Percentiles rank a stretch among this genome's conserved stretches.
Evolutionary conservation across 2,797 vertebrate species (phyloP).

Genomic region (Chiroxiphia lanceolata): DNA sequence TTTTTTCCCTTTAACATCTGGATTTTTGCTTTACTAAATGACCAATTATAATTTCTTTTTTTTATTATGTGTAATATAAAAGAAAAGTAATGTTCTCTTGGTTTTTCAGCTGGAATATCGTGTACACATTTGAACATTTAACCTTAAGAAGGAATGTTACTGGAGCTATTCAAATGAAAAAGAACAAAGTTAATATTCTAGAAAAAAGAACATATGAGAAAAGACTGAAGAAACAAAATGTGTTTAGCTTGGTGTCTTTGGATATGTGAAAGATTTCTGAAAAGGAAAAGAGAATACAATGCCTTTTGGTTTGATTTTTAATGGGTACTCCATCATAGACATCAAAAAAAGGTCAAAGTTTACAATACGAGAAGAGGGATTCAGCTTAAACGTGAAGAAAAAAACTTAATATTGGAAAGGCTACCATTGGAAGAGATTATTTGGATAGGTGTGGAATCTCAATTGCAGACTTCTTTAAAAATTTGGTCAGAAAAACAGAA

Average conservation of each 20-base stretch:
- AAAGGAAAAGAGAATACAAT: neutral
- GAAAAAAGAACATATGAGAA: neutral
- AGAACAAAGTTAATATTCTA: neutral
- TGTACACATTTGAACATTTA: neutral
- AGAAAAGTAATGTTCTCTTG: neutral
- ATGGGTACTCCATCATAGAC: fast-evolving
- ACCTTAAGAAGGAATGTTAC: neutral
- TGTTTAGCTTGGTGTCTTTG: neutral
- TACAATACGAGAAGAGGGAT: neutral
- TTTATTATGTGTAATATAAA: neutral
- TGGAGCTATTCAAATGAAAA: neutral
- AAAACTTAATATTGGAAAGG: neutral
- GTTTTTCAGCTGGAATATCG: neutral
- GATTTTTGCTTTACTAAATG: neutral
- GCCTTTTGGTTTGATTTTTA: neutral
- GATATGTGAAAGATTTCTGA: neutral
- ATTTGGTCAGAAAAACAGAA: neutral
- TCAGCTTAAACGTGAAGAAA: neutral
- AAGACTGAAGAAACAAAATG: neutral
- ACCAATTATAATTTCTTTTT: neutral
- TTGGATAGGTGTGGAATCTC: neutral
- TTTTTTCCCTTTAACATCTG: neutral
- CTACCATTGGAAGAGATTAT: neutral
- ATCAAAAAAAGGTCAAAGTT: neutral
- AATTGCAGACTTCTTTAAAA: neutral